Conservation (phyloP, 2,888 invertebrate species). For the Rhagonycha lutea region DNA sequence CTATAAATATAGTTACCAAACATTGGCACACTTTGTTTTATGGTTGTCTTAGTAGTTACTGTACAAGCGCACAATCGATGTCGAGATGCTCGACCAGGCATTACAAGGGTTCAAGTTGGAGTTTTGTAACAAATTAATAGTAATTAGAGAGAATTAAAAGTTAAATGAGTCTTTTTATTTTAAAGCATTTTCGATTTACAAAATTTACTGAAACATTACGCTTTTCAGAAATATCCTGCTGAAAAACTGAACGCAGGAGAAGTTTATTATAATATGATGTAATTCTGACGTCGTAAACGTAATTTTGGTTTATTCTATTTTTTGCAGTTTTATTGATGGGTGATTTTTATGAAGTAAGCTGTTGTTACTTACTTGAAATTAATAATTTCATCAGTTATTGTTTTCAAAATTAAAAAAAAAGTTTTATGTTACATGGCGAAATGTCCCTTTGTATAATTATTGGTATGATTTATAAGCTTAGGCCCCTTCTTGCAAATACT, state of each 20-base stretch:
- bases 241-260: background rate
- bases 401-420: no score
- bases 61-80: conserved; percentile 13
- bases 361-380: no score
- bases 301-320: no score
- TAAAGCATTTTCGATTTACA: background rate
- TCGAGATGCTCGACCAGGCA: conserved; percentile 9
- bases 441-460: no score
- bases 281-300: no score
- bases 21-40: conserved; percentile 32
- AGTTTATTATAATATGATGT: background rate
- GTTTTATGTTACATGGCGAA: no score
- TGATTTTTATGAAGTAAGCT: no score
- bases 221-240: background rate
- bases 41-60: conserved; percentile 18
- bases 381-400: no score
- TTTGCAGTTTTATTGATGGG: no score
- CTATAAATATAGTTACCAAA: conserved; percentile 35
- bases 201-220: background rate
- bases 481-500: no score
- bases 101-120: conserved; percentile 9
- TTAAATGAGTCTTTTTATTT: background rate
- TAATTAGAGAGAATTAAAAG: background rate
- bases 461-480: no score
- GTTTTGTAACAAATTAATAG: conserved; percentile 1